Percentiles rank a stretch among this genome's conserved stretches.
Evolutionary conservation across 1,140 invertebrate species (phyloP).

Genomic region (Theocolax elegans): DNA sequence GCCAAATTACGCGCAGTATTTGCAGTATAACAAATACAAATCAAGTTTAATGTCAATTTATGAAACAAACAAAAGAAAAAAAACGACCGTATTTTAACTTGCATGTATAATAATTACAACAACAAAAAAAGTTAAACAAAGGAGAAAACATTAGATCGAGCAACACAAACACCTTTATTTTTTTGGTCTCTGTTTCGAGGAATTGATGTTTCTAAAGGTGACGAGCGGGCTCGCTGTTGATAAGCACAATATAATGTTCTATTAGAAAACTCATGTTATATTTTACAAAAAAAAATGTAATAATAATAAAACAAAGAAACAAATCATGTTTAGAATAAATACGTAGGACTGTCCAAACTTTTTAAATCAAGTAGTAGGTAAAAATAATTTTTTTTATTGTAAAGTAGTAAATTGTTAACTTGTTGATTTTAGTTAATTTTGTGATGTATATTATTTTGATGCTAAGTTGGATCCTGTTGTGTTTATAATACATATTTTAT

Average conservation of each 20-base stretch:
- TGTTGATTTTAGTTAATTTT: constrained; percentile 1
- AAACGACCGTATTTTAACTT: constrained; percentile 14
- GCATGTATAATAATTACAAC: background rate
- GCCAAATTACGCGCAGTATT: constrained; percentile 15
- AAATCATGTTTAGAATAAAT: background rate
- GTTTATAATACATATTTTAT: constrained; percentile 40
- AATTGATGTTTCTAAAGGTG: constrained; percentile 32
- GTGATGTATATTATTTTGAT: constrained; percentile 3
- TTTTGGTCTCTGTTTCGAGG: constrained; percentile 22
- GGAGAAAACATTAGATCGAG: background rate
- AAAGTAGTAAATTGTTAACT: constrained; percentile 2
- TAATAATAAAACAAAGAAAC: no score
- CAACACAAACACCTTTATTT: constrained; percentile 5
- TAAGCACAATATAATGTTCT: constrained; percentile 24
- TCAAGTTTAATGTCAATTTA: constrained; percentile 30
- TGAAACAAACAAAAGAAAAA: background rate
- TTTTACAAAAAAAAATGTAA: no score
- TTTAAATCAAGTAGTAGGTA: constrained; percentile 8
- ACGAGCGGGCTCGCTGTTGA: constrained; percentile 5
- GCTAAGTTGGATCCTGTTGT: constrained; percentile 28
- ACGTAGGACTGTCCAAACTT: constrained; percentile 6
- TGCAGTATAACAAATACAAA: constrained; percentile 2
- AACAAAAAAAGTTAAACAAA: background rate
- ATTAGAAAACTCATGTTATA: constrained; percentile 11
- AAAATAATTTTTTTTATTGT: constrained; percentile 3